Percentiles rank a stretch among this genome's conserved stretches.
These are phyloP conservation scores for Machaerirhynchus nigripectus DNA, from an alignment of 2,113 vertebrate genomes.

Conservation along the genomic window DNA sequence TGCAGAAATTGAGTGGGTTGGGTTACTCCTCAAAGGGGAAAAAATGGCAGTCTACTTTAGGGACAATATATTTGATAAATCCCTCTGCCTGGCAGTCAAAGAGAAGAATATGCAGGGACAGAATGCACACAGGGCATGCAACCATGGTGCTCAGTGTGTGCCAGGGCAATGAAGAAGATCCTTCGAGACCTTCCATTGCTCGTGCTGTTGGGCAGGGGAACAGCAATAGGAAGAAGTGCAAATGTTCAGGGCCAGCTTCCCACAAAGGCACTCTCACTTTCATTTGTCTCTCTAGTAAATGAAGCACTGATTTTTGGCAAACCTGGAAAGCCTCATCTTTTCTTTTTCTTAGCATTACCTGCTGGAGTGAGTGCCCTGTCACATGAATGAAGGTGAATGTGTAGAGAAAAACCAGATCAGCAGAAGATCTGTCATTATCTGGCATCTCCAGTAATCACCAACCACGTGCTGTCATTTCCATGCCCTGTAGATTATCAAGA, in stretches of 20 bases:
- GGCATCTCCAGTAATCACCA: not conserved
- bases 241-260: not conserved
- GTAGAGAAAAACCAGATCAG: not conserved
- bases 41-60: not conserved
- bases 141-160: fast-evolving
- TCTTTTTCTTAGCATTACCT: not conserved
- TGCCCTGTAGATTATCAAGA: not conserved
- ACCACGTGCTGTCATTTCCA: not conserved
- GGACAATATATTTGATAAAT: not conserved
- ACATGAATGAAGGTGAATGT: not conserved
- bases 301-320: not conserved
- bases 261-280: not conserved
- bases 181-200: not conserved
- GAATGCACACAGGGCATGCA: not conserved
- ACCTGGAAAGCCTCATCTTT: not conserved
- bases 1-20: not conserved
- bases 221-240: not conserved
- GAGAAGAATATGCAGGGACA: not conserved
- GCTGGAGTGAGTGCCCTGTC: not conserved
- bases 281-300: not conserved
- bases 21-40: not conserved
- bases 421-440: not conserved
- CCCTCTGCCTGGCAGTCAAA: not conserved
- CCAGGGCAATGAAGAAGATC: not conserved
- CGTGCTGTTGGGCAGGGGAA: not conserved